These are phyloP conservation scores for Synanthedon formicaeformis DNA, from an alignment of 2,888 invertebrate species.

Conservation along the genomic window DNA sequence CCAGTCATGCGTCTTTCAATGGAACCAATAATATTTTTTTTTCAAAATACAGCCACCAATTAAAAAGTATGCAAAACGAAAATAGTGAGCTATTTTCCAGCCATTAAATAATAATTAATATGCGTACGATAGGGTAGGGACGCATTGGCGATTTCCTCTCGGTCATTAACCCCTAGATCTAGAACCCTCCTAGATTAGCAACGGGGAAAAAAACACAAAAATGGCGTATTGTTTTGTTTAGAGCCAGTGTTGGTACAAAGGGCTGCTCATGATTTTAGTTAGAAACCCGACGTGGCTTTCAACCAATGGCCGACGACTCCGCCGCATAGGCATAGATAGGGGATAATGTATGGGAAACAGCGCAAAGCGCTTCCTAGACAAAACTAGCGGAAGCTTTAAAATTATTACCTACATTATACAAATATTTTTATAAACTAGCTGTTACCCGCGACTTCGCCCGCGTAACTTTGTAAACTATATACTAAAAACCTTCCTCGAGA, in stretches of 20 bases:
- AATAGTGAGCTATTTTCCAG: slow-evolving; percentile 1
- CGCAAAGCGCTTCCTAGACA: slow-evolving; percentile 52
- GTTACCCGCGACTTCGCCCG: no score
- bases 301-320: slow-evolving; percentile 41
- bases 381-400: slow-evolving; percentile 11
- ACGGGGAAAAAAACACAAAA: slow-evolving; percentile 41
- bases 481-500: no score
- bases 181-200: slow-evolving; percentile 51
- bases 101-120: slow-evolving; percentile 8
- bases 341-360: slow-evolving; percentile 32
- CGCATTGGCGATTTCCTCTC: slow-evolving; percentile 16
- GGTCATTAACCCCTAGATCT: slow-evolving; percentile 45
- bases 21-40: not conserved
- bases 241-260: slow-evolving; percentile 51
- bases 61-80: not conserved
- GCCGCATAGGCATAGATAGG: slow-evolving; percentile 44
- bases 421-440: no score
- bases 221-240: slow-evolving; percentile 46
- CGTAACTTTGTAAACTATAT: no score
- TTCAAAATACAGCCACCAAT: not conserved
- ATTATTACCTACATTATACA: no score
- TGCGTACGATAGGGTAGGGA: slow-evolving; percentile 12
- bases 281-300: slow-evolving; percentile 35
- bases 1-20: not conserved
- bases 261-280: slow-evolving; percentile 52